Percentiles rank a stretch among this genome's conserved stretches.
Conservation (phyloP, 2,113 vertebrate species). For the Scolopax mira region DNA sequence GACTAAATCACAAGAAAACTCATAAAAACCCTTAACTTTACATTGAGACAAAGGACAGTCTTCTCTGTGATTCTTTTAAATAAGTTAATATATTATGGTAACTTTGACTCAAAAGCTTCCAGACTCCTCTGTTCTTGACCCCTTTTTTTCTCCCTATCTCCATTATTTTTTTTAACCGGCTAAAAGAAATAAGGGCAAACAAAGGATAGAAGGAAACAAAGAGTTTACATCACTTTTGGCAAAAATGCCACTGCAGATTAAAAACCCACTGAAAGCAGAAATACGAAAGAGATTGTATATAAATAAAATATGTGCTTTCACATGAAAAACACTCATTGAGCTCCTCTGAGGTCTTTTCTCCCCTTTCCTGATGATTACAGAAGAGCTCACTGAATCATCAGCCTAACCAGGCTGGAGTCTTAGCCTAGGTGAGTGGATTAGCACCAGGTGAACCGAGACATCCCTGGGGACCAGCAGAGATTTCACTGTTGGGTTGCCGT, state of each 20-base stretch:
- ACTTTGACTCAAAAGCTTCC: neutral
- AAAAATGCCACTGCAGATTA: neutral
- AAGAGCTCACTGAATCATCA: neutral
- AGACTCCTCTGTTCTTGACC: neutral
- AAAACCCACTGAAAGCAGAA: neutral
- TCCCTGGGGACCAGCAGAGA: fast-evolving
- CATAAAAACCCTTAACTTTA: neutral
- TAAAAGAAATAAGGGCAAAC: neutral
- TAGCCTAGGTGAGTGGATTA: neutral
- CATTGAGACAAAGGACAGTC: neutral
- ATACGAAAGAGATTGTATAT: neutral
- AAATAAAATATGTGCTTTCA: neutral
- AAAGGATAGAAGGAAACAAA: neutral
- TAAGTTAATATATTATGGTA: neutral
- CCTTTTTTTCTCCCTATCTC: neutral
- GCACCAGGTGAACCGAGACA: neutral
- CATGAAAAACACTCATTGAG: neutral
- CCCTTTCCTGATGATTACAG: neutral
- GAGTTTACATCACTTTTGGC: neutral
- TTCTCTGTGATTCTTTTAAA: neutral
- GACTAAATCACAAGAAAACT: neutral
- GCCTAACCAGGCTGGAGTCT: neutral
- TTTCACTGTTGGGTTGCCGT: neutral
- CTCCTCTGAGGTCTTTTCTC: neutral
- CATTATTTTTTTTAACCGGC: neutral